Base-by-base conservation (phyloP, 2,888 invertebrate species). In the Sycophila texana region DNA sequence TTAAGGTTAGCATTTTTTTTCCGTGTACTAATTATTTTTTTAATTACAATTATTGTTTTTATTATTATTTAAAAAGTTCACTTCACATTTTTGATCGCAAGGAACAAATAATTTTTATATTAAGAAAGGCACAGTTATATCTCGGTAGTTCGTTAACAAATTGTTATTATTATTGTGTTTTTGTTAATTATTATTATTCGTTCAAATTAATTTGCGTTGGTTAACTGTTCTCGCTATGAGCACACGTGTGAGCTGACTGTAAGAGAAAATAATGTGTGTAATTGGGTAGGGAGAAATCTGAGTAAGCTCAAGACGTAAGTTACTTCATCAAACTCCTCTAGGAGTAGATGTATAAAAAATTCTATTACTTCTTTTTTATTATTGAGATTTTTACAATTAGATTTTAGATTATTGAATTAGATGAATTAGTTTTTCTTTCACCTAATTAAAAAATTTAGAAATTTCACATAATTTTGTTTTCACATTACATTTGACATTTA, bases 281-380 rank as follows among this genome's bases (percentile, higher is more conserved):
- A 70, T 55, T 78, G 61, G 39, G 47, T 81, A 65, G 73, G 72
- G 65, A 61, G 57, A 71, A 77, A 76, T 61, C 72, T 67, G 39
- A 74, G 68, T 79, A 79, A 81, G 71, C 60, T 61, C 65, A 47
- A 77, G 63, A 74, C 53, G 81, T 81, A 81, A 81, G 79, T 77
- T 81, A 66, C 14, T 75, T 77, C 49, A 81, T 74, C 68, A 55
- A 75, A 65, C 76, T 79, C 78, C 66, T 51, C 22, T 61, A 76
- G 68, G 67, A 81, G 75, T 70, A 70, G 78, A 70, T 73, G 68
- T 63, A 61, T 72, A 76, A 30, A 65, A 68, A 76, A 78, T 67
- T 81, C 68, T 71, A 66, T 30, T 68, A 72, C 53, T 61, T 61
- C 57, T 26, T 60, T 61, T 81, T 78, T 78, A 80, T 60, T 75